Conservation (phyloP, 2,888 invertebrate species). For the Leucoptera coffeella region DNA sequence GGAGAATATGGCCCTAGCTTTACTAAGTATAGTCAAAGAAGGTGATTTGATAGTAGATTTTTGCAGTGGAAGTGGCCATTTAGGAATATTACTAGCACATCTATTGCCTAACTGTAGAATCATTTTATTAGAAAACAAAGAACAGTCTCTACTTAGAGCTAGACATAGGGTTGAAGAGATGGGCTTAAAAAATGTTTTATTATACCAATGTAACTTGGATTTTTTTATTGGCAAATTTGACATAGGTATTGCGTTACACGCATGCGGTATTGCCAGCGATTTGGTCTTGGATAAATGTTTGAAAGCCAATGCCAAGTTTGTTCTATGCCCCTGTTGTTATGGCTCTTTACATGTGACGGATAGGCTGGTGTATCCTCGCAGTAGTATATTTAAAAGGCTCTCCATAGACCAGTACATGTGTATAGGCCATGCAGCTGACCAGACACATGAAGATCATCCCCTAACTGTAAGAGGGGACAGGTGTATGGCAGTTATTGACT, state of each 20-base stretch:
- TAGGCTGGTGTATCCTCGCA: slow-evolving; percentile 76
- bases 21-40: slow-evolving; percentile 60
- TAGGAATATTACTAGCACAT: slow-evolving; percentile 80
- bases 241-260: slow-evolving; percentile 85
- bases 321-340: slow-evolving; percentile 92
- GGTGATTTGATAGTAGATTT: slow-evolving; percentile 83
- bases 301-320: slow-evolving; percentile 69
- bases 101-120: slow-evolving; percentile 72
- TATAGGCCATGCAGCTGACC: slow-evolving; percentile 87
- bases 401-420: slow-evolving; percentile 64
- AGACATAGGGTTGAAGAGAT: slow-evolving; percentile 61
- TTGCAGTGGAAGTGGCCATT: slow-evolving; percentile 90
- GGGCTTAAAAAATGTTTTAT: slow-evolving; percentile 64
- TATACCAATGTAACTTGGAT: slow-evolving; percentile 86
- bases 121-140: slow-evolving; percentile 87
- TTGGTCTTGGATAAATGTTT: slow-evolving; percentile 83
- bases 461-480: slow-evolving; percentile 69
- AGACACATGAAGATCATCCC: slow-evolving; percentile 71
- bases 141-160: slow-evolving; percentile 74
- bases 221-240: slow-evolving; percentile 79
- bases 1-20: slow-evolving; percentile 75
- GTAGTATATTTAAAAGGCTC: slow-evolving; percentile 48
- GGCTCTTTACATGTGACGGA: slow-evolving; percentile 80
- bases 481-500: slow-evolving; percentile 87
- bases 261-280: slow-evolving; percentile 93